phyloP scores from a whole-genome alignment of 2,797 vertebrate genomes.

The Protosalanx chinensis region DNA sequence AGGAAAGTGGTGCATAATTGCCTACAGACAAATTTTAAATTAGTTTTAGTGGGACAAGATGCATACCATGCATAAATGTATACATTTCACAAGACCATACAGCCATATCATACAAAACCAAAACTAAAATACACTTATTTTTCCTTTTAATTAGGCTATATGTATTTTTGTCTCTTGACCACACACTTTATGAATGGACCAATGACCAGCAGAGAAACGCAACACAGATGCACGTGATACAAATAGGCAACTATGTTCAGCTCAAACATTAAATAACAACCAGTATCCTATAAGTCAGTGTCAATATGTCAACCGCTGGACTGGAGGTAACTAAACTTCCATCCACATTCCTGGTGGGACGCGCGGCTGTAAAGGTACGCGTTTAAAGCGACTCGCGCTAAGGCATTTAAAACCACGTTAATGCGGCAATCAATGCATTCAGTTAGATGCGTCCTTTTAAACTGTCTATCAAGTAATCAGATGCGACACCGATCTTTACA shows the following conservation, averaged over 20 bases:
- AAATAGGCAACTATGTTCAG: background rate
- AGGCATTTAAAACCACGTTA: background rate
- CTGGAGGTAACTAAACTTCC: slow-evolving; percentile 10
- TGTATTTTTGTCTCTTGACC: background rate
- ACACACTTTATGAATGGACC: background rate
- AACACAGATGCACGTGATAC: slow-evolving; percentile 3
- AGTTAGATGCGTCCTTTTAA: no score
- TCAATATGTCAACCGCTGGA: background rate
- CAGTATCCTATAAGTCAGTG: background rate
- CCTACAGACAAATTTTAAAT: background rate
- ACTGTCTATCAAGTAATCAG: no score
- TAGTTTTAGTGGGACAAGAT: background rate
- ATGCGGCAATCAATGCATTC: no score
- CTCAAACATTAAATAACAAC: background rate
- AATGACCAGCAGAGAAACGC: background rate
- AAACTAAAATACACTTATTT: background rate
- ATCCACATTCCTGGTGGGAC: slow-evolving; percentile 43
- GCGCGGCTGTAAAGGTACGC: slow-evolving; percentile 25
- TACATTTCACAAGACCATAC: background rate
- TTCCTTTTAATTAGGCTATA: background rate
- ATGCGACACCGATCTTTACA: slow-evolving; percentile 43
- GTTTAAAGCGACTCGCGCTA: slow-evolving; percentile 38
- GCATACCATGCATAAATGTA: background rate
- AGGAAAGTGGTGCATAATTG: background rate
- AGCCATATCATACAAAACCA: background rate